These are phyloP conservation scores for Hyposmocoma kahamanoa DNA, from an alignment of 1,140 invertebrate species.

Conservation along the genomic window DNA sequence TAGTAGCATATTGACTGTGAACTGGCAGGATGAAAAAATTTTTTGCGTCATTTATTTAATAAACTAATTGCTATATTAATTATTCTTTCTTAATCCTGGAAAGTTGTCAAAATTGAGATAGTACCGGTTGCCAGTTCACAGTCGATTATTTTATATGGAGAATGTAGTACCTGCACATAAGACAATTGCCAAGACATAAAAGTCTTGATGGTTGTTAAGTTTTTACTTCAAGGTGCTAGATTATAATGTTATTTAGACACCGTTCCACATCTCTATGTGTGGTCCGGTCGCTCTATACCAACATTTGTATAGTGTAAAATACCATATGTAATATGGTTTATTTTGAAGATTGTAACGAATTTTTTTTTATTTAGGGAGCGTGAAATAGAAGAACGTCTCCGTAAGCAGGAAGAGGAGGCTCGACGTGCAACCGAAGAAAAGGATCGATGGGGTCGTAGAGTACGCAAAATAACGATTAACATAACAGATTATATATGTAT, in stretches of 20 bases:
- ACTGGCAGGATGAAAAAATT: too few relatives aligned
- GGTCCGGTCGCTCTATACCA: constrained; percentile 54
- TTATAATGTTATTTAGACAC: constrained; percentile 51
- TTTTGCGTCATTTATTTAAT: too few relatives aligned
- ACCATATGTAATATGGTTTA: not conserved
- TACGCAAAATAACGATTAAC: constrained; percentile 17
- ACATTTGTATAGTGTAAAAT: constrained; percentile 24
- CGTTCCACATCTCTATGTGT: constrained; percentile 25
- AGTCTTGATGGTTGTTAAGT: constrained; percentile 24
- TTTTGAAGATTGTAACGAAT: not conserved
- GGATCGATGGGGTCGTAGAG: constrained; percentile 61
- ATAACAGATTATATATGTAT: not conserved
- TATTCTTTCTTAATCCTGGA: too few relatives aligned
- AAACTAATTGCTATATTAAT: too few relatives aligned
- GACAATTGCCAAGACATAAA: constrained; percentile 20
- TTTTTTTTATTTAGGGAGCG: constrained; percentile 42
- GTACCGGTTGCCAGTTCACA: too few relatives aligned
- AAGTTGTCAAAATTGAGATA: too few relatives aligned
- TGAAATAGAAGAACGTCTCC: constrained; percentile 69
- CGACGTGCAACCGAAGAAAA: constrained; percentile 57
- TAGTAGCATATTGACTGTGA: too few relatives aligned
- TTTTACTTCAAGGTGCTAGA: constrained; percentile 37
- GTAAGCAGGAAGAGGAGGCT: constrained; percentile 64
- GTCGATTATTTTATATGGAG: too few relatives aligned
- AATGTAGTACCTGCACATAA: constrained; percentile 37